Evolutionary conservation across 1,140 invertebrate genomes (phyloP), one percentile per base, ranked within the genome.

Genomic region (Leucophenga varia): DNA sequence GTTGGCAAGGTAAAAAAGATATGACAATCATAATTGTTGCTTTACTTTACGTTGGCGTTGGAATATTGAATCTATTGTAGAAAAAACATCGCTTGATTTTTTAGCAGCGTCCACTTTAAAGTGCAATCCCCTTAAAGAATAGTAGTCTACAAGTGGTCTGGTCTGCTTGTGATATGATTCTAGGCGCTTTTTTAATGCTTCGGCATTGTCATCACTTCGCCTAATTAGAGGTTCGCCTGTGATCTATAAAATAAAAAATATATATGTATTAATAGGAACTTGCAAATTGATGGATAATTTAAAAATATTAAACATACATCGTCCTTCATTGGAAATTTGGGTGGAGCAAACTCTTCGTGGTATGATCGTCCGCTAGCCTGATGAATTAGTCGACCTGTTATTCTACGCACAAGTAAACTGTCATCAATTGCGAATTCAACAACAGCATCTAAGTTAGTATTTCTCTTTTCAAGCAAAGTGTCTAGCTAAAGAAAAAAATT

Each of bases 261-360:
- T n/a, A n/a, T n/a, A n/a, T n/a, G n/a, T n/a, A 43, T n/a, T n/a
- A n/a, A n/a, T n/a, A n/a, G n/a, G n/a, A 18, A 36, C 28, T 30
- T 6, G 43, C n/a, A n/a, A n/a, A n/a, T n/a, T n/a, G n/a, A n/a
- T n/a, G n/a, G n/a, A n/a, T n/a, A n/a, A n/a, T n/a, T n/a, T n/a
- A n/a, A n/a, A n/a, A n/a, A n/a, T n/a, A n/a, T n/a, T n/a, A n/a
- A n/a, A n/a, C n/a, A 83, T 77, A 91, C 85, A 82, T 99, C 96
- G 81, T 99, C 96, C 35, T 79, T 95, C 93, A 97, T 97, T 1
- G 84, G 63, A 52, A 85, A 83, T 76, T 91, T 95, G 1, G 96
- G 96, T 16, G 96, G 96, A 60, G 92, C 86, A 76, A 98, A 98
- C 78, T 96, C 93, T 75, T 95, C 91, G 78, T 99, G 95, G 78